Evolutionary conservation across 1,140 invertebrate genomes (phyloP).

Genomic region (Conopomorpha cramerella): DNA sequence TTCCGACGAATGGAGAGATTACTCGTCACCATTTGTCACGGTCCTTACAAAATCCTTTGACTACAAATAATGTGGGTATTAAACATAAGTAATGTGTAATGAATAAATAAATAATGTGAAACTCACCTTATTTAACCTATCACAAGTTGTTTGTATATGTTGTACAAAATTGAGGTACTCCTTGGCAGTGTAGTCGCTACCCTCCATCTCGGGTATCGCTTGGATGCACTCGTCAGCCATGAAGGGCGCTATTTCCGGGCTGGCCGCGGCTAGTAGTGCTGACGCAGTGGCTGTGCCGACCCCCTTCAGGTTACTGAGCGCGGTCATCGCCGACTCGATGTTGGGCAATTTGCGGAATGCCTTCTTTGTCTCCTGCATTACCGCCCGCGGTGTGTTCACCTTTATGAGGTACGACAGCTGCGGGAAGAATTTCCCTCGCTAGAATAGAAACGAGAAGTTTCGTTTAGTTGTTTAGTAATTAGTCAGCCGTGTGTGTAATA

Average conservation of each 20-base stretch:
- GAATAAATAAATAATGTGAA: too few species aligned
- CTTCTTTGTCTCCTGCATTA: conserved; percentile 87
- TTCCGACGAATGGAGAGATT: too few species aligned
- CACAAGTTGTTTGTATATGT: conserved; percentile 80
- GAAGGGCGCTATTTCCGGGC: conserved; percentile 89
- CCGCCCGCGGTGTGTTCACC: conserved; percentile 89
- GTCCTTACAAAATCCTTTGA: too few species aligned
- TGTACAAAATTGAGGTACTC: conserved; percentile 94
- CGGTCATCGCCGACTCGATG: conserved; percentile 85
- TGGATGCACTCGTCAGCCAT: conserved; percentile 97
- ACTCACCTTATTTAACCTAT: conserved; percentile 83
- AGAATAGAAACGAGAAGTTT: conserved; percentile 48
- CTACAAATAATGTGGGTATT: too few species aligned
- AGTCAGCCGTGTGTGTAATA: too few species aligned
- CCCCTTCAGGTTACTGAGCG: conserved; percentile 87
- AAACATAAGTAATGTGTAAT: too few species aligned
- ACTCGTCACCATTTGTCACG: too few species aligned
- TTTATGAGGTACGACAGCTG: conserved; percentile 89
- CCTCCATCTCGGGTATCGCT: conserved; percentile 93
- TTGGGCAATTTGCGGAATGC: conserved; percentile 90
- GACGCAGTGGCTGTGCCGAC: conserved; percentile 92
- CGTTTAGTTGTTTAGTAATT: too few species aligned
- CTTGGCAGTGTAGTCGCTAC: conserved; percentile 93
- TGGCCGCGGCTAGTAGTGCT: conserved; percentile 82
- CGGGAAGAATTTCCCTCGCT: conserved; percentile 90